Percentiles rank a stretch among this genome's conserved stretches.
phyloP scores from a whole-genome alignment of 2,888 invertebrate species.

The Torymus tubicola region DNA sequence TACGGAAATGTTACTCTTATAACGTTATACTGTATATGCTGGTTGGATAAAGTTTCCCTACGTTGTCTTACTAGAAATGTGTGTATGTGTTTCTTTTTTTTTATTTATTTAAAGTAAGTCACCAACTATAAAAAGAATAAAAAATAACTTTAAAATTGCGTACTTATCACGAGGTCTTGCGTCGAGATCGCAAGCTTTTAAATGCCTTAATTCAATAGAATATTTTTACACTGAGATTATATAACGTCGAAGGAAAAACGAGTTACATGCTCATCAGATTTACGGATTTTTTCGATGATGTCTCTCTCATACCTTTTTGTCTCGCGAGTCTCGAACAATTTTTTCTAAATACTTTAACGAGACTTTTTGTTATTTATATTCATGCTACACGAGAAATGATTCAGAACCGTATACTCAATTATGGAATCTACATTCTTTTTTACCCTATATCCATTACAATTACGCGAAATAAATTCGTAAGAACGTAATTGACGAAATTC shows the following conservation, averaged over 20 bases:
- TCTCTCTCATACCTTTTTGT: not conserved
- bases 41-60: conserved; percentile 18
- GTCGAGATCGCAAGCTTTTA: conserved; percentile 23
- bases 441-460: conserved; percentile 13
- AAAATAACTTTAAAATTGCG: conserved; percentile 53
- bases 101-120: conserved; percentile 37
- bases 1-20: conserved; percentile 38
- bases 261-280: conserved; percentile 25
- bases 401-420: conserved; percentile 2
- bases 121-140: conserved; percentile 48
- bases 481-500: conserved; percentile 1
- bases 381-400: conserved; percentile 11
- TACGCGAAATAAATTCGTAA: conserved; percentile 22
- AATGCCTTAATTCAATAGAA: conserved; percentile 43
- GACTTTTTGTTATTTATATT: conserved; percentile 28
- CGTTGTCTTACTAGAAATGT: too few relatives aligned
- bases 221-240: conserved; percentile 45
- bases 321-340: conserved; percentile 3
- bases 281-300: not conserved
- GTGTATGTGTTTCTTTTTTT: conserved; percentile 11
- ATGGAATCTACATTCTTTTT: conserved; percentile 2
- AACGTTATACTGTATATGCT: conserved; percentile 31
- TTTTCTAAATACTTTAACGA: conserved; percentile 26
- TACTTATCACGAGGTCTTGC: conserved; percentile 44
- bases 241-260: conserved; percentile 32